Base-by-base conservation (phyloP, 2,113 vertebrate species). In the Lutjanus erythropterus region DNA sequence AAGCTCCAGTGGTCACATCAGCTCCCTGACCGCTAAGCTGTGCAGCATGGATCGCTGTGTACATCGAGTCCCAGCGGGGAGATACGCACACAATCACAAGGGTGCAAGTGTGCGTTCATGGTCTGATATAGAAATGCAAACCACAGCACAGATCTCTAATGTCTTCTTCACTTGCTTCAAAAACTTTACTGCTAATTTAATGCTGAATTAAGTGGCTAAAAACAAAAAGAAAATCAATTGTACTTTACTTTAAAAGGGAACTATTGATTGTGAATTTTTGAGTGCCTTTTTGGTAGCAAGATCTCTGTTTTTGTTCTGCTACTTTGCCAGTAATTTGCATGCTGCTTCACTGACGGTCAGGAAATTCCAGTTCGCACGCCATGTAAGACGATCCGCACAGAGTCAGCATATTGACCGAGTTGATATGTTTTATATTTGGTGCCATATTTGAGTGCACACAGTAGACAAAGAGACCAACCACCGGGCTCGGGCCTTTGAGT, bases 381-480 rank as follows among this genome's bases (percentile, higher is more conserved):
- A 12, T 59, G 52, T 42, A 39, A 61, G 3, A 67, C 8, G 31
- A 75, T 60, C 46, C 6, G 33, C 15, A 50, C 31, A 44, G 6
- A 33, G 55, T 37, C 74, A 41, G n/a, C 31, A 9, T 69, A 41
- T 46, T 39, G n/a, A 31, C 46, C 21, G 21, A 50, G 8, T 14
- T 52, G 55, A 62, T 83, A 25, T 50, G 60, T 78, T 80, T 62
- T 59, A 41, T 85, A 81, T 86, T 86, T 74, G 16, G 21, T 59
- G 64, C 42, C 59, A 75, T 55, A 80, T 92, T 76, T 73, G n/a
- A 64, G 47, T 12, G 35, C 80, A 85, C 78, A 85, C 78, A 73
- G 87, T 75, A 85, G 91, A 91, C 85, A 90, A 85, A 86, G 84
- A 84, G 86, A 85, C 78, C 84, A 50, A 84, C 89, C 47, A 9